Base-by-base conservation (phyloP, 2,797 vertebrate species). In the Champsocephalus gunnari region DNA sequence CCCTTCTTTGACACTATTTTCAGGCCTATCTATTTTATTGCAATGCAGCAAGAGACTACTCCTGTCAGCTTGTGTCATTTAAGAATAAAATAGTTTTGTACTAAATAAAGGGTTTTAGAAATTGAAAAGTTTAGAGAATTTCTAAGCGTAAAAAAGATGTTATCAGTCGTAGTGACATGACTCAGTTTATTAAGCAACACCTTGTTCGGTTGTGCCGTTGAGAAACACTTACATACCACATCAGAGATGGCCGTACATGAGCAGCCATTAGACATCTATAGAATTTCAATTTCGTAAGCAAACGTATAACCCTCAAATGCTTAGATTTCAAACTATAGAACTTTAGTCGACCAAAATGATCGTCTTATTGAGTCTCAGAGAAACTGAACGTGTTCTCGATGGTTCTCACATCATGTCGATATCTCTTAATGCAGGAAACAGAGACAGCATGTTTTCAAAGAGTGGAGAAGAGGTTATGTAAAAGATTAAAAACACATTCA, bases 401-500 rank as follows among this genome's bases (percentile, higher is more conserved):
- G 34, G 34, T 38, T 6, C 69, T 14, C 50, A 21, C 50, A 21
- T 12, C 2, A 50, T 1, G 48, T 5, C 21, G 1, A 44, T 3
- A 2, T 50, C 7, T 19, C 49, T 65, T 34, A 0, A n/a, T 9
- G 67, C 14, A 1, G 49, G 16, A 21, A 58, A 50, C 48, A 49
- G 73, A 60, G 60, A 19, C 21, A 60, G 79, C 71, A 58, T 50
- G 66, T 66, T n/a, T 48, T 64, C 50, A 32, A 59, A 58, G 72
- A 13, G 54, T 41, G 68, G 16, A 49, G 63, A 34, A 13, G 1
- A 0, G 48, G 34, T 87, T 85, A 82, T 8, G 73, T 24, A 81
- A 86, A 4, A 62, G 41, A 76, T 66, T 9, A 56, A 11, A 11
- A 59, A 59, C 73, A 64, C 48, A 19, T 66, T 71, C 47, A 78